These are phyloP conservation scores for Patella caerulea DNA, from an alignment of 2,888 invertebrate species.

Conservation along the genomic window DNA sequence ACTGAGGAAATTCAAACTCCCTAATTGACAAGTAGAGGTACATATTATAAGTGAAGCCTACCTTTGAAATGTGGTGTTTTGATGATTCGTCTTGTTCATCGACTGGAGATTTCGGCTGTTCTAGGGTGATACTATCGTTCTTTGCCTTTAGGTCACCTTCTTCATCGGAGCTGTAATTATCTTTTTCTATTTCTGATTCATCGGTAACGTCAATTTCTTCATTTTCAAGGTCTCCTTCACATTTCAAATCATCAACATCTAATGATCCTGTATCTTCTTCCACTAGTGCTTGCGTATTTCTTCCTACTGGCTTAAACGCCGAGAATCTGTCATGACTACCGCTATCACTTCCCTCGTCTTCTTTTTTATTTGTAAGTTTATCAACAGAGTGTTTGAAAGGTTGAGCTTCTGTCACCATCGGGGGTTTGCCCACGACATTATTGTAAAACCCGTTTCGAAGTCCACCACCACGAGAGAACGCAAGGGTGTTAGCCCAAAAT, in stretches of 20 bases:
- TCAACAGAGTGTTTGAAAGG: constrained; percentile 12
- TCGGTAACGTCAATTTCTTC: constrained; percentile 40
- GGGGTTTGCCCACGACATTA: constrained; percentile 13
- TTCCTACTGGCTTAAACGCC: constrained; percentile 39
- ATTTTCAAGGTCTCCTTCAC: constrained; percentile 27
- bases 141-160: constrained; percentile 27
- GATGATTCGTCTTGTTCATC: no score
- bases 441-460: constrained; percentile 22
- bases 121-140: no score
- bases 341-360: constrained; percentile 17
- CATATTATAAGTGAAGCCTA: no score
- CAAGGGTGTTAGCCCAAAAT: constrained; percentile 49
- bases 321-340: constrained; percentile 37
- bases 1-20: no score
- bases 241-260: constrained; percentile 22
- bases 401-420: constrained; percentile 11
- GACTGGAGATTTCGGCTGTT: no score
- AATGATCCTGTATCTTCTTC: constrained; percentile 18
- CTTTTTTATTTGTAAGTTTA: constrained; percentile 14
- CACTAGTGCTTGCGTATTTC: constrained; percentile 4
- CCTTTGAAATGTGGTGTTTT: no score
- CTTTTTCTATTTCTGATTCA: constrained; percentile 39
- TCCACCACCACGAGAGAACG: constrained; percentile 23
- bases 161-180: constrained; percentile 37
- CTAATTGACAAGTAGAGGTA: no score